Percentiles rank a stretch among this genome's conserved stretches.
Evolutionary conservation across 64 coral and sea anemone species (phyloP).

Genomic region (Hydrozoanthus tunicans): DNA sequence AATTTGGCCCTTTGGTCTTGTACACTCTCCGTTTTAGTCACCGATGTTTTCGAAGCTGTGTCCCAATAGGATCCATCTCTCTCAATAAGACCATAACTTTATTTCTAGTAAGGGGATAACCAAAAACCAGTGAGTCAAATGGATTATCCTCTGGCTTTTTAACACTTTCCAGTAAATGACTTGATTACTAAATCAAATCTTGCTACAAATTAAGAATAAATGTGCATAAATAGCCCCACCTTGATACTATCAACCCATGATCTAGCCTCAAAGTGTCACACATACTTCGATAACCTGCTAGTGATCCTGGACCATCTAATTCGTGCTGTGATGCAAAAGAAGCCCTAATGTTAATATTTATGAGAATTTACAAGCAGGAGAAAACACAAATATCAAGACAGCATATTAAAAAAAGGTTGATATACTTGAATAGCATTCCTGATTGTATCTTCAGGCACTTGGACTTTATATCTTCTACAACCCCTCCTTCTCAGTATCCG

Average conservation of each 20-base stretch:
- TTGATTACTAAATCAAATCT: background rate
- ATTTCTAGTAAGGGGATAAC: slow-evolving; percentile 4
- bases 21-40: slow-evolving; percentile 7
- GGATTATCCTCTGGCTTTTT: background rate
- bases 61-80: slow-evolving; percentile 15
- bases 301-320: slow-evolving; percentile 55
- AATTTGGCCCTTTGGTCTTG: slow-evolving; percentile 13
- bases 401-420: background rate
- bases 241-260: slow-evolving; percentile 45
- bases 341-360: background rate
- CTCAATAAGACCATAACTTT: slow-evolving; percentile 38
- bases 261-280: slow-evolving; percentile 39
- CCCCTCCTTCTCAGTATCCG: slow-evolving; percentile 13
- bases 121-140: slow-evolving; percentile 4
- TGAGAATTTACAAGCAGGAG: background rate
- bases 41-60: background rate
- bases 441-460: slow-evolving; percentile 23
- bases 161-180: background rate
- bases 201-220: background rate
- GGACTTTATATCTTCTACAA: slow-evolving; percentile 22
- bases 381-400: background rate
- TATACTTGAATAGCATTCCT: slow-evolving; percentile 61
- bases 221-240: background rate
- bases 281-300: slow-evolving; percentile 33
- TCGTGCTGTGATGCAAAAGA: slow-evolving; percentile 31